A percentile compares a stretch with the other conserved stretches of the same genome.
Conservation (phyloP, 1,140 invertebrate genomes). For the Papilio glaucus region DNA sequence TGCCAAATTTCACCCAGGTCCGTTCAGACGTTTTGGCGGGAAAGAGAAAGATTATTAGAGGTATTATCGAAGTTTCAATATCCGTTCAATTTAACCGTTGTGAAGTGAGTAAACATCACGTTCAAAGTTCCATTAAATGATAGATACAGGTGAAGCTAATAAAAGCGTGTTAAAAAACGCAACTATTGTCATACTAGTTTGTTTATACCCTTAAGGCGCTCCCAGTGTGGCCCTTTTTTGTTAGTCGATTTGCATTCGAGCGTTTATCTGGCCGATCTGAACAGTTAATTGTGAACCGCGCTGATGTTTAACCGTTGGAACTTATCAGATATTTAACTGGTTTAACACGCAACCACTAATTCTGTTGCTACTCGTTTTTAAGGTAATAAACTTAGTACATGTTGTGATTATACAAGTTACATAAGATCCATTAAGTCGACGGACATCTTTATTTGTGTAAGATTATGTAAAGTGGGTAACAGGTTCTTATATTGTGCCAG, state of each 20-base stretch:
- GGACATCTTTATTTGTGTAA: no score
- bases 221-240: conserved; percentile 46
- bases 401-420: not conserved
- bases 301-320: conserved; percentile 64
- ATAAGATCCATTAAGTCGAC: no score
- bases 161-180: no score
- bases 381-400: conserved; percentile 20
- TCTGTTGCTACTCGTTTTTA: conserved; percentile 36
- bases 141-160: no score
- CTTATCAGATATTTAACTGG: conserved; percentile 62
- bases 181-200: not conserved
- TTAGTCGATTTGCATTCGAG: conserved; percentile 68
- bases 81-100: no score
- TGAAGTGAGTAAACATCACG: no score
- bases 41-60: no score
- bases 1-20: no score
- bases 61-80: no score
- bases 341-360: conserved; percentile 50
- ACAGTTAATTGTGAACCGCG: conserved; percentile 68
- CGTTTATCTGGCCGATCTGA: conserved; percentile 65
- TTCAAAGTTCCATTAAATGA: not conserved
- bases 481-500: no score
- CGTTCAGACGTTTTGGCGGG: no score
- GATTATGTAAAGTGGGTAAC: no score
- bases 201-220: conserved; percentile 15